Evolutionary conservation across 2,113 vertebrate genomes (phyloP).

Genomic region (Xyliphius kryptos): DNA sequence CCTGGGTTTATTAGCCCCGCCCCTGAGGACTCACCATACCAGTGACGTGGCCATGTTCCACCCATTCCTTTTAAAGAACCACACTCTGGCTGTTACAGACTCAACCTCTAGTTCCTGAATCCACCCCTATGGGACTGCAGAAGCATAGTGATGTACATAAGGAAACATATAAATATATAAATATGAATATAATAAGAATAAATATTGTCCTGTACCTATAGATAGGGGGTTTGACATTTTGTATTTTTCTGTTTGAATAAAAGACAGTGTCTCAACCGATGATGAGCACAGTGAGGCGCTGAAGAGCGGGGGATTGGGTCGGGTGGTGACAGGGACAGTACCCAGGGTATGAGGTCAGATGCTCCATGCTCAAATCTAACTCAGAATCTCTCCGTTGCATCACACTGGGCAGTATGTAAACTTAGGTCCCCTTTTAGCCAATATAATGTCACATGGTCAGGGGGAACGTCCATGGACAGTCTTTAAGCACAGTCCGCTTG

Average conservation of each 20-base stretch:
- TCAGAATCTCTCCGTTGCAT: slow-evolving; percentile 2
- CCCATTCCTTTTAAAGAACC: slow-evolving; percentile 44
- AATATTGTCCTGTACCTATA: slow-evolving; percentile 96
- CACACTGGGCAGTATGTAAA: slow-evolving; percentile 5
- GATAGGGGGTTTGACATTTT: slow-evolving; percentile 68
- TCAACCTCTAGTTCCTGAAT: slow-evolving; percentile 25
- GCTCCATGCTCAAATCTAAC: slow-evolving; percentile 5
- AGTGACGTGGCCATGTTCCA: background rate
- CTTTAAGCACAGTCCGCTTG: slow-evolving; percentile 36
- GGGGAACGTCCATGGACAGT: slow-evolving; percentile 20
- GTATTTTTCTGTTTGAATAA: slow-evolving; percentile 46
- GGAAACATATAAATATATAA: slow-evolving; percentile 54
- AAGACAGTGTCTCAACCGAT: slow-evolving; percentile 35
- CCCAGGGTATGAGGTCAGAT: background rate
- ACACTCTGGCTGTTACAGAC: slow-evolving; percentile 50
- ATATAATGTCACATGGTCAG: slow-evolving; percentile 15
- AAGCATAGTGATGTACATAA: slow-evolving; percentile 88
- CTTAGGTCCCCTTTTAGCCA: background rate
- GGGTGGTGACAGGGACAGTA: background rate
- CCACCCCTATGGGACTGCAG: slow-evolving; percentile 71
- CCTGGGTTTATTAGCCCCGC: slow-evolving; percentile 78
- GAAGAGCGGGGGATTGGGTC: background rate
- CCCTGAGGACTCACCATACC: background rate
- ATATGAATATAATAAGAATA: slow-evolving; percentile 53
- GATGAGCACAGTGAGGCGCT: slow-evolving; percentile 37